Conservation (phyloP, 2,888 invertebrate species). For the Erynnis tages region DNA sequence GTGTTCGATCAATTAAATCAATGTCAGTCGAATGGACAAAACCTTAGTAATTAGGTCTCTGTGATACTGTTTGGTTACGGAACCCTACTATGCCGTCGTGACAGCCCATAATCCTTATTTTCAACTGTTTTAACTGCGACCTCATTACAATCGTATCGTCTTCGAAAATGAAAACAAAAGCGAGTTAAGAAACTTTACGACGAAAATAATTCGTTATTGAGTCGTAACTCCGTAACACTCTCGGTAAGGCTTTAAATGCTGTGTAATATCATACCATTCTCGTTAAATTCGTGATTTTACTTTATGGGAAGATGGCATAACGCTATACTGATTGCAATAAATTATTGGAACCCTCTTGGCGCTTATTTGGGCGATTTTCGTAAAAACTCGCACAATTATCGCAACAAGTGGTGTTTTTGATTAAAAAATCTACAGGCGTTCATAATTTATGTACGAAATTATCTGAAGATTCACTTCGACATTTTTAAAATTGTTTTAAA, state of each 20-base stretch:
- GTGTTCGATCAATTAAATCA: too few relatives aligned
- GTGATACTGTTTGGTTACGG: too few relatives aligned
- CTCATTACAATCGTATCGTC: constrained; percentile 17
- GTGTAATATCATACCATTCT: constrained; percentile 11
- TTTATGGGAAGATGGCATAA: constrained; percentile 8
- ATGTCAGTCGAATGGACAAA: too few relatives aligned
- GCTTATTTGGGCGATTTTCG: constrained; percentile 6
- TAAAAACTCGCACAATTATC: constrained; percentile 7
- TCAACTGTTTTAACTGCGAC: constrained; percentile 7
- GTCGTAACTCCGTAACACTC: not conserved
- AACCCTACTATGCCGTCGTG: too few relatives aligned
- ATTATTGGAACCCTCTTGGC: not conserved
- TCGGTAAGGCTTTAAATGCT: constrained; percentile 1
- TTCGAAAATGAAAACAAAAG: constrained; percentile 19
- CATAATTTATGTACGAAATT: constrained; percentile 6
- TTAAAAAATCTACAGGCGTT: constrained; percentile 2
- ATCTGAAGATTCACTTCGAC: constrained; percentile 3
- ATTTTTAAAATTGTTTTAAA: constrained; percentile 1
- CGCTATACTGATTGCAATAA: not conserved
- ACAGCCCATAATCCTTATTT: constrained; percentile 5
- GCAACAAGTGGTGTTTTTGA: constrained; percentile 6
- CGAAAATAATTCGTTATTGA: constrained; percentile 4
- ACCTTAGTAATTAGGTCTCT: too few relatives aligned
- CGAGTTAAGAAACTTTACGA: constrained; percentile 5
- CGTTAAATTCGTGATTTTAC: not conserved